These are phyloP conservation scores for Brenthis daphne DNA, from an alignment of 2,888 invertebrate species.

Conservation along the genomic window DNA sequence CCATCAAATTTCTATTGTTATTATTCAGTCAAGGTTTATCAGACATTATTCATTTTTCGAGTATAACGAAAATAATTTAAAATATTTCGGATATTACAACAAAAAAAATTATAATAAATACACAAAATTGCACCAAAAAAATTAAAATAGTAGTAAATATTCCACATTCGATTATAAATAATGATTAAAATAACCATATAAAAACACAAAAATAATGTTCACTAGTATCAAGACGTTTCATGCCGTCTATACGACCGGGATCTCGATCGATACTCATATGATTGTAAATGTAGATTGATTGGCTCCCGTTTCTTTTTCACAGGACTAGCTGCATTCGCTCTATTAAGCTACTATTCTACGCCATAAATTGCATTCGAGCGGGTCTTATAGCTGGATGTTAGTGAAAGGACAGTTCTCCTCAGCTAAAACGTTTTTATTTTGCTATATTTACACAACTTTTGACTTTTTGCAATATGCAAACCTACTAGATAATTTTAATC, in stretches of 20 bases:
- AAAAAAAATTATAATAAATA: too few relatives aligned
- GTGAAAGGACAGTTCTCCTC: neutral
- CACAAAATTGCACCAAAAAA: too few relatives aligned
- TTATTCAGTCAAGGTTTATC: too few relatives aligned
- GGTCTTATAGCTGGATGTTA: slow-evolving; percentile 11
- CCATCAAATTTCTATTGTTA: too few relatives aligned
- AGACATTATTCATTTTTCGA: too few relatives aligned
- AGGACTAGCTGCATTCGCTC: slow-evolving; percentile 54
- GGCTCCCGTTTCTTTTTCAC: slow-evolving; percentile 73
- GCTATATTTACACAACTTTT: neutral
- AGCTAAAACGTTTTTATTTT: neutral
- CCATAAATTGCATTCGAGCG: slow-evolving; percentile 48
- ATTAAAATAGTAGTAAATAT: too few relatives aligned
- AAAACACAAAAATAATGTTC: slow-evolving; percentile 20
- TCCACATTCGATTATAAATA: neutral
- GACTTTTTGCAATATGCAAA: too few relatives aligned
- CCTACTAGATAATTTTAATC: too few relatives aligned
- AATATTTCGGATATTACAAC: too few relatives aligned
- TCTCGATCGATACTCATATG: slow-evolving; percentile 73
- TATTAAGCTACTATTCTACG: slow-evolving; percentile 66
- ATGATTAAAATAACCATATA: neutral
- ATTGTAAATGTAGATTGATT: slow-evolving; percentile 81
- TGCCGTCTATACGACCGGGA: slow-evolving; percentile 33
- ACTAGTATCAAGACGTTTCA: slow-evolving; percentile 48
- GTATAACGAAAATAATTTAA: too few relatives aligned